Evolutionary conservation across 2,113 vertebrate genomes (phyloP).

Genomic region (Motacilla tschutschensis): DNA sequence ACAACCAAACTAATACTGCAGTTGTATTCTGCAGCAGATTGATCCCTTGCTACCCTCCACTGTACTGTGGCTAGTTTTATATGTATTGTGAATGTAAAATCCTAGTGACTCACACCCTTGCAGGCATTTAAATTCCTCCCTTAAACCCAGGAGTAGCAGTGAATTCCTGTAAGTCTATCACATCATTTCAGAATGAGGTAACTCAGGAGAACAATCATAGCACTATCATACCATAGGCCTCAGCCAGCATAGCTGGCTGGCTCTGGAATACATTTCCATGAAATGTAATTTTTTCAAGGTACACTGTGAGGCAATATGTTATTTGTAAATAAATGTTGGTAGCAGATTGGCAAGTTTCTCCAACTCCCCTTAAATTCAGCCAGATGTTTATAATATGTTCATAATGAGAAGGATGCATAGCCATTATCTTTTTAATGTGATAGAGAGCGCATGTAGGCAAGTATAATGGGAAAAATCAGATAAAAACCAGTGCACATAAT

Average conservation of each 20-base stretch:
- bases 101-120: background rate
- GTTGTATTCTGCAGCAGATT: background rate
- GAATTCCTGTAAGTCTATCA: background rate
- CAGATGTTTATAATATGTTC: background rate
- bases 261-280: background rate
- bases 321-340: background rate
- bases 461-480: slow-evolving; percentile 4
- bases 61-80: background rate
- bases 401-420: background rate
- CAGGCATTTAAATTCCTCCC: background rate
- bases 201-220: background rate
- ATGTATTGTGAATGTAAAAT: background rate
- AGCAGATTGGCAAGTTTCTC: background rate
- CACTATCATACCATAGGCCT: background rate
- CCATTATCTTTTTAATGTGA: slow-evolving; percentile 4
- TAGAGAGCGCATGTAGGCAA: background rate
- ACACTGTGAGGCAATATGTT: background rate
- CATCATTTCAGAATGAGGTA: background rate
- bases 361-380: background rate
- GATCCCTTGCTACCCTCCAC: background rate
- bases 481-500: background rate
- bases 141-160: background rate
- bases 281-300: background rate
- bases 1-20: background rate
- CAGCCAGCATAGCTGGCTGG: background rate